A percentile compares a stretch with the other conserved stretches of the same genome.
These are phyloP conservation scores for Spodoptera frugiperda DNA, from an alignment of 1,140 invertebrate species.

Conservation along the genomic window DNA sequence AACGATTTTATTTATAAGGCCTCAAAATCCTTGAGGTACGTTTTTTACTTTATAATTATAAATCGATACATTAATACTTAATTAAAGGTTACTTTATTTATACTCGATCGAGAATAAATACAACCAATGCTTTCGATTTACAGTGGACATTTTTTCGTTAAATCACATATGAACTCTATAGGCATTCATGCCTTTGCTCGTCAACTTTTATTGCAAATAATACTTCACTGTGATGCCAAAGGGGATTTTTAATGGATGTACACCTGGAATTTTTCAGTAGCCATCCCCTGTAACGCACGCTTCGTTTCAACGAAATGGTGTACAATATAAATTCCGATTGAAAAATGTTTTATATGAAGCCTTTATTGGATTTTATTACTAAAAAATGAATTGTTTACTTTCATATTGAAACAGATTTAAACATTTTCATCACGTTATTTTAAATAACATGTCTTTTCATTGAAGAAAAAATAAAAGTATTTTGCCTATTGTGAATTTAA, in stretches of 20 bases:
- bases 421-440: not conserved
- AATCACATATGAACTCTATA: not conserved
- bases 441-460: too few relatives aligned
- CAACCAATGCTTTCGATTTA: too few relatives aligned
- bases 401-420: not conserved
- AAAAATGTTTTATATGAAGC: slow-evolving; percentile 1
- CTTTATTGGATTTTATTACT: slow-evolving; percentile 26
- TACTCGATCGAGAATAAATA: too few relatives aligned
- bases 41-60: too few relatives aligned
- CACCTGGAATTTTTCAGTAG: slow-evolving; percentile 26
- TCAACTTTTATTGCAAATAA: slow-evolving; percentile 31
- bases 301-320: slow-evolving; percentile 15
- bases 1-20: too few relatives aligned
- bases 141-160: too few relatives aligned
- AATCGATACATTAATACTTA: too few relatives aligned
- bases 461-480: too few relatives aligned
- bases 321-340: slow-evolving; percentile 25
- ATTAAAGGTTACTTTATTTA: too few relatives aligned
- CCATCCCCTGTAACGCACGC: not conserved
- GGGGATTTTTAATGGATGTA: slow-evolving; percentile 25
- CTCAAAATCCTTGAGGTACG: too few relatives aligned
- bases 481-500: too few relatives aligned
- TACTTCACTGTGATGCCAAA: not conserved
- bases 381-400: slow-evolving; percentile 1
- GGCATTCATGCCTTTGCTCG: not conserved